phyloP scores from a whole-genome alignment of 2,888 invertebrate species.

The Exocentrus adspersus region DNA sequence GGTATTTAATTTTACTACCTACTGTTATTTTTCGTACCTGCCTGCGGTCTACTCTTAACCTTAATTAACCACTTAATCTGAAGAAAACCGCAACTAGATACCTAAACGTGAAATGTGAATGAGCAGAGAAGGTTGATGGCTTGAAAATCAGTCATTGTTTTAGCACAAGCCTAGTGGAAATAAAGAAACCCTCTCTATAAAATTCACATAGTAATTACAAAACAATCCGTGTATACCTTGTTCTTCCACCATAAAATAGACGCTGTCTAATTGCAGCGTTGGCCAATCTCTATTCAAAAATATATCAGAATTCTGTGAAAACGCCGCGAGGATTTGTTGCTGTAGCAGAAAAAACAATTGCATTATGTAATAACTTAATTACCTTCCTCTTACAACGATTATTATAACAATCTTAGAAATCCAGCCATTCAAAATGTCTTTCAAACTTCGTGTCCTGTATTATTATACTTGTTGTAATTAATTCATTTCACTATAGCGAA shows the following conservation, averaged over 20 bases:
- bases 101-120: background rate
- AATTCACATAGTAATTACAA: constrained; percentile 10
- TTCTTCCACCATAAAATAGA: background rate
- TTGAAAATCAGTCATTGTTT: background rate
- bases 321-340: background rate
- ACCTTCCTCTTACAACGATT: background rate
- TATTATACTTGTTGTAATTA: constrained; percentile 9
- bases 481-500: constrained; percentile 6
- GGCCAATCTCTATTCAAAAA: constrained; percentile 8
- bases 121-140: background rate
- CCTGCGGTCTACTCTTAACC: background rate
- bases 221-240: constrained; percentile 1
- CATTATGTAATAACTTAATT: constrained; percentile 18
- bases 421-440: background rate
- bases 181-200: constrained; percentile 1
- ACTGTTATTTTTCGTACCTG: background rate
- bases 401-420: constrained; percentile 1
- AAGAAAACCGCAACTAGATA: background rate
- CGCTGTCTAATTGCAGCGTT: constrained; percentile 4
- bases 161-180: constrained; percentile 2
- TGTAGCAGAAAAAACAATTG: constrained; percentile 9
- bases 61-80: background rate
- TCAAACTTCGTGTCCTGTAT: background rate
- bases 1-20: no score
- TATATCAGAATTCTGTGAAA: constrained; percentile 11